A percentile compares a stretch with the other conserved stretches of the same genome.
Evolutionary conservation across 2,113 vertebrate genomes (phyloP).

Genomic region (Gopherus flavomarginatus): DNA sequence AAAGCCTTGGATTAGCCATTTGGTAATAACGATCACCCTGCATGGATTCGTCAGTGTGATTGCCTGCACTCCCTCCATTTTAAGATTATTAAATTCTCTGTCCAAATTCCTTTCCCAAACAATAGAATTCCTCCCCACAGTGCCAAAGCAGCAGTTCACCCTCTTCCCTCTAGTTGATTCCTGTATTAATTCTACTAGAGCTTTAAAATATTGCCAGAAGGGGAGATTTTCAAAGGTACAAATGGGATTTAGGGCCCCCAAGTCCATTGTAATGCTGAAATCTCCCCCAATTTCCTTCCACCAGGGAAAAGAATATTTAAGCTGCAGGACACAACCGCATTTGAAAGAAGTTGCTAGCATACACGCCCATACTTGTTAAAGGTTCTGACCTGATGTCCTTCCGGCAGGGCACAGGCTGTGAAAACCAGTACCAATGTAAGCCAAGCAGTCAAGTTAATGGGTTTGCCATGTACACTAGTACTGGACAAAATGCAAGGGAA

Average conservation of each 20-base stretch:
- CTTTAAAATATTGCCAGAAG: not conserved
- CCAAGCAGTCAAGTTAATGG: not conserved
- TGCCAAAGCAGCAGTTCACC: not conserved
- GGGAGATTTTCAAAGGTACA: not conserved
- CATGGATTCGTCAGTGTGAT: not conserved
- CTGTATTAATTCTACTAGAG: fast-evolving
- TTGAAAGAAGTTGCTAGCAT: not conserved
- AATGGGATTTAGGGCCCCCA: not conserved
- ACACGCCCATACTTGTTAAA: slow-evolving; percentile 58
- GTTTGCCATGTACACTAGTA: not conserved
- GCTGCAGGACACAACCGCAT: not conserved
- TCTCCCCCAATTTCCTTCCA: not conserved
- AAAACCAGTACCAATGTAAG: not conserved
- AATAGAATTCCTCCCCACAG: not conserved
- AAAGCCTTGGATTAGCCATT: slow-evolving; percentile 31
- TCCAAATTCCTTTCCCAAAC: slow-evolving; percentile 1
- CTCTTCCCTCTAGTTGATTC: not conserved
- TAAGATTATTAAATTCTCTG: slow-evolving; percentile 54
- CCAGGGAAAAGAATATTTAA: slow-evolving; percentile 16
- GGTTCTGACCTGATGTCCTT: not conserved
- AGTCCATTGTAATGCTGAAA: not conserved
- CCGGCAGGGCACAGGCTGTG: not conserved
- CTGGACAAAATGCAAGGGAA: not conserved
- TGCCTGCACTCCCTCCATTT: not conserved
- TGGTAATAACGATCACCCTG: slow-evolving; percentile 56